Conservation (phyloP, 2,797 vertebrate species). For the Crenuchus spilurus region DNA sequence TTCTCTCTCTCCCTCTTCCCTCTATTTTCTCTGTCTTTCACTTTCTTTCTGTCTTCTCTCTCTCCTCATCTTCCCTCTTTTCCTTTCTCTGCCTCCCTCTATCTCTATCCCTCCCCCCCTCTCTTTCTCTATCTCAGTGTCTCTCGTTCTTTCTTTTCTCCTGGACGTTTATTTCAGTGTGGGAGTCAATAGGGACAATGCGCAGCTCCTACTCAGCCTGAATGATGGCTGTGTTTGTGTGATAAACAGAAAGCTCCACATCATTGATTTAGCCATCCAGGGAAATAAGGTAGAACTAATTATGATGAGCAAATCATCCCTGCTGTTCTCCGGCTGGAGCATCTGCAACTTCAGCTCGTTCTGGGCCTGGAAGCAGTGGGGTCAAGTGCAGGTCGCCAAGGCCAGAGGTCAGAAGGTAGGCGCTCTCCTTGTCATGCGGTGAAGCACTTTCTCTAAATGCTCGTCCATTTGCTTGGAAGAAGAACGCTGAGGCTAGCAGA, state of each 20-base stretch:
- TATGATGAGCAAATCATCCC: conserved; percentile 33
- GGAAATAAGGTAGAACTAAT: conserved; percentile 53
- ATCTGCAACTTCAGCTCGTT: conserved; percentile 21
- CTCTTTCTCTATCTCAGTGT: neutral
- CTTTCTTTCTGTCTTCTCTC: neutral
- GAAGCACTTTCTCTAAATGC: conserved; percentile 60
- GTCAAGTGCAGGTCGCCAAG: conserved; percentile 49
- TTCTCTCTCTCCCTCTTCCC: neutral
- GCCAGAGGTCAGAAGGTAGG: conserved; percentile 28
- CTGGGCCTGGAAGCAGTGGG: neutral
- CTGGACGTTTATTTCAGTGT: neutral
- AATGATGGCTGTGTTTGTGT: conserved; percentile 1
- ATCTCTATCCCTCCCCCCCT: neutral
- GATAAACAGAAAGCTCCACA: conserved; percentile 39
- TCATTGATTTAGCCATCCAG: conserved; percentile 42
- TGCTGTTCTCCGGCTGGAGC: neutral
- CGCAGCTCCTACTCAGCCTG: conserved; percentile 4
- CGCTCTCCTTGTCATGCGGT: neutral
- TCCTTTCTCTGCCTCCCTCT: neutral
- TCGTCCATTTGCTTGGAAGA: conserved; percentile 63
- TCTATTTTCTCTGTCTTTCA: neutral
- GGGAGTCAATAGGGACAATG: neutral
- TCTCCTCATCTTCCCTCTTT: neutral
- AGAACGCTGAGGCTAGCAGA: conserved; percentile 69
- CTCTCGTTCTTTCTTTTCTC: neutral